Conservation (phyloP, 2,797 vertebrate genomes). For the Strix occidentalis region DNA sequence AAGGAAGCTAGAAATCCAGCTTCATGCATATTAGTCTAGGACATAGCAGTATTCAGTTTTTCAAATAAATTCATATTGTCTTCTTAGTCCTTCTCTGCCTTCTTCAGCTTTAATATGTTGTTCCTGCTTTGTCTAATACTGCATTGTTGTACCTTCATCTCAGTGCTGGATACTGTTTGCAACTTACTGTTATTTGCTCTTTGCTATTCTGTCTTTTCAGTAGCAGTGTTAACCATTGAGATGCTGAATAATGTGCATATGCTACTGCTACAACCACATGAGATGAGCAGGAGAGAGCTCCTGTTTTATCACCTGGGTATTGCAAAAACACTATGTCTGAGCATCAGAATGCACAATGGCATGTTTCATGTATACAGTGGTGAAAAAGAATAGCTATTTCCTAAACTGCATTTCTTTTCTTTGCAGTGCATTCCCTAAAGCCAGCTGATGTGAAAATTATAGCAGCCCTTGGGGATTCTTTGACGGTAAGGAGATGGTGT, state of each 20-base stretch:
- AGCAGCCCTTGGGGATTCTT: conserved; percentile 89
- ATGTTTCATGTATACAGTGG: not conserved
- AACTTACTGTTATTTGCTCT: not conserved
- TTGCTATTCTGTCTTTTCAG: not conserved
- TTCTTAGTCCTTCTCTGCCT: not conserved
- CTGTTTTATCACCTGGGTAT: not conserved
- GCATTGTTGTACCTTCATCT: not conserved
- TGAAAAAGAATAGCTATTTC: not conserved
- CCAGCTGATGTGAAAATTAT: conserved; percentile 86
- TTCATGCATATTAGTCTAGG: not conserved
- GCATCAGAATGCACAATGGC: not conserved
- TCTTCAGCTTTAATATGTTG: not conserved
- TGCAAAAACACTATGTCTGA: not conserved
- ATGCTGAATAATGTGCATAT: not conserved
- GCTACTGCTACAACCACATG: not conserved
- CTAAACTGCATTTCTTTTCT: not conserved
- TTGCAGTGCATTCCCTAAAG: conserved; percentile 85
- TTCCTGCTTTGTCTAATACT: not conserved
- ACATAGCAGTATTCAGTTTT: not conserved
- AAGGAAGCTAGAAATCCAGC: not conserved
- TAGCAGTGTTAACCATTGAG: not conserved
- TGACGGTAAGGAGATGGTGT: conserved; percentile 81
- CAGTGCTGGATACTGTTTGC: not conserved
- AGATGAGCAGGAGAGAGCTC: not conserved
- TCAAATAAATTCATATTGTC: not conserved